A percentile compares a stretch with the other conserved stretches of the same genome.
Evolutionary conservation across 2,113 vertebrate genomes (phyloP).

Genomic region (Pardalotus punctatus): DNA sequence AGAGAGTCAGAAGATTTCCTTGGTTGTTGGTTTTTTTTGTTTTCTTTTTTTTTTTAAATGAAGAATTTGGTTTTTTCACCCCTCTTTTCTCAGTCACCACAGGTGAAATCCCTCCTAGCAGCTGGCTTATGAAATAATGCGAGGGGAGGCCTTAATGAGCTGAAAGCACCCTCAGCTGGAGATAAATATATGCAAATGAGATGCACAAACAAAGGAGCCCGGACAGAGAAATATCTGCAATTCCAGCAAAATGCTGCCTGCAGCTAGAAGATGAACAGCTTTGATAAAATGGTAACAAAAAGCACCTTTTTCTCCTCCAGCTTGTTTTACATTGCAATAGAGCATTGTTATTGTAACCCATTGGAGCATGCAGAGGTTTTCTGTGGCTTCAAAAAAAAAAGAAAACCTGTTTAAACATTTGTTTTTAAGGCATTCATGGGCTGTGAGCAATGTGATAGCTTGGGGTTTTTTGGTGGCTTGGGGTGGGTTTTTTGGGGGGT

Average conservation of each 20-base stretch:
- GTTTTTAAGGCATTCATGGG: conserved; percentile 78
- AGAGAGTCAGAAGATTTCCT: conserved; percentile 84
- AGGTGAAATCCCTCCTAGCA: conserved; percentile 91
- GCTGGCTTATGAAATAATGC: conserved; percentile 89
- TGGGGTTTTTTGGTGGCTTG: not conserved
- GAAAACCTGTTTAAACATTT: conserved; percentile 79
- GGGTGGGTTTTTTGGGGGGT: not conserved
- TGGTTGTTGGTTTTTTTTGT: not conserved
- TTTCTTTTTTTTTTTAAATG: conserved; percentile 58
- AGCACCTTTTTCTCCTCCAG: conserved; percentile 84
- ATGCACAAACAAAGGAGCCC: conserved; percentile 91
- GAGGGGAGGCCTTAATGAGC: conserved; percentile 91
- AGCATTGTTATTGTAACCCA: conserved; percentile 79
- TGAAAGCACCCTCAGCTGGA: conserved; percentile 88
- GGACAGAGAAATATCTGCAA: conserved; percentile 87
- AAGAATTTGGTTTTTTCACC: conserved; percentile 83
- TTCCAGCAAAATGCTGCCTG: conserved; percentile 85
- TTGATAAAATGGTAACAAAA: conserved; percentile 96
- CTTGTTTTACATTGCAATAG: conserved; percentile 84
- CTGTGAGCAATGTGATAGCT: conserved; percentile 62
- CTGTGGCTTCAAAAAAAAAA: conserved; percentile 66
- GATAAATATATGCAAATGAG: conserved; percentile 98
- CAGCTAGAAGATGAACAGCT: conserved; percentile 90
- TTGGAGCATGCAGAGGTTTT: conserved; percentile 73
- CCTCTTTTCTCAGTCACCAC: conserved; percentile 85